Evolutionary conservation across 2,797 vertebrate species (phyloP), one percentile per base, ranked within the genome.

Genomic region (Mareca penelope): DNA sequence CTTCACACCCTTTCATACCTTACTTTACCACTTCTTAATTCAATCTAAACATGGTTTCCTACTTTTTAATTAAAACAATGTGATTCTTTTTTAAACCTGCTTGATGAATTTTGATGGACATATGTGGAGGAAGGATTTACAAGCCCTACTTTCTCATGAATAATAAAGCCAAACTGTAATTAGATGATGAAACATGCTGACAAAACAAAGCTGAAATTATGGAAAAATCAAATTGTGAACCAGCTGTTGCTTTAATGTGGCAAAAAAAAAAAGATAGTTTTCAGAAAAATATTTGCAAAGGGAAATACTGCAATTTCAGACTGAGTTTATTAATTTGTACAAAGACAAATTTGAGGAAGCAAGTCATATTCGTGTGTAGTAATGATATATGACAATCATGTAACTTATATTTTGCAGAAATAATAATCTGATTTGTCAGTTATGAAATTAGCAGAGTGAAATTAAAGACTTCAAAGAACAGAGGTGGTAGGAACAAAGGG

Each of bases 111-210:
- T 92, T 83, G 73, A 44, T 79, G 70, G 55, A 63, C 80, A 2
- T 75, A 44, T 85, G 89, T 96, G 82, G 52, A 84, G 89, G 61
- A 89, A 71, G 35, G 39, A 73, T 84, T 88, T 50, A 63, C 93
- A 86, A 85, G 17, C 50, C 10, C 12, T 39, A 21, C n/a, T 63
- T 80, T 85, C 35, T 84, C 17, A 33, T 89, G 8, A 93, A 72
- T 88, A 85, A 59, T 78, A 85, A 77, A 76, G 5, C 31, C 80
- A 48, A 92, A 69, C 61, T 60, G 14, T 85, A 91, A 92, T 79
- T 79, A 88, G 26, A 31, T 84, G 29, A 67, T 79, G 31, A 94
- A 93, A 88, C 69, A 21, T 78, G 44, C 79, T 93, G 65, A 86
- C 44, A 93, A 88, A 94, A 92, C 56, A 89, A 72, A 84, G 77